Evolutionary conservation across 2,888 invertebrate species (phyloP).

Genomic region (Dryobota labecula): DNA sequence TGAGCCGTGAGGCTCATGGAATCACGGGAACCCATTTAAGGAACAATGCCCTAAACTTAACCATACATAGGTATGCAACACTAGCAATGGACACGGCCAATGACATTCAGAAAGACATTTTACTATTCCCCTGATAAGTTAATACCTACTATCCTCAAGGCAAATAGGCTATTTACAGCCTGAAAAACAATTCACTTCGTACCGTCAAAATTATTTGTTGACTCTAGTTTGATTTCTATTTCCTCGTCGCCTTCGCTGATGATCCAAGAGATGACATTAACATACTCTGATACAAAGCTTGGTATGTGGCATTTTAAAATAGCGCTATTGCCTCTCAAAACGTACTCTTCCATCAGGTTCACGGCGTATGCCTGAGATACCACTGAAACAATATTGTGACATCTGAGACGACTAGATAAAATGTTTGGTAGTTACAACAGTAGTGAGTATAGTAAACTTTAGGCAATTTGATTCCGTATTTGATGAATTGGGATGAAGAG

Average conservation of each 20-base stretch:
- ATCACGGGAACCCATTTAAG: constrained; percentile 78
- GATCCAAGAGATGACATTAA: constrained; percentile 96
- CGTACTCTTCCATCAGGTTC: constrained; percentile 98
- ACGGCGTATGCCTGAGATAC: constrained; percentile 97
- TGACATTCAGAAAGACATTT: constrained; percentile 25
- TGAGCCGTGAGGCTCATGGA: constrained; percentile 92
- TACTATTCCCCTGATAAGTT: constrained; percentile 22
- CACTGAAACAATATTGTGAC: constrained; percentile 92
- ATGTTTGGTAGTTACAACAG: constrained; percentile 18
- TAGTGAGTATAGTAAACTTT: neutral
- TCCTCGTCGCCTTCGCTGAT: constrained; percentile 92
- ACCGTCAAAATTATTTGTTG: constrained; percentile 81
- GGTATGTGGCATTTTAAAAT: constrained; percentile 98
- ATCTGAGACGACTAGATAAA: constrained; percentile 38
- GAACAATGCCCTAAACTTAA: constrained; percentile 78
- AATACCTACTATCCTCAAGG: constrained; percentile 39
- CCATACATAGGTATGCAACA: constrained; percentile 41
- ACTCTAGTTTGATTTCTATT: constrained; percentile 87
- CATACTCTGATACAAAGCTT: constrained; percentile 97
- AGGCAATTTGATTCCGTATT: constrained; percentile 2
- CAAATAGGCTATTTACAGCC: constrained; percentile 53
- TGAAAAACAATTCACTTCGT: constrained; percentile 67
- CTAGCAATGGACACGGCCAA: constrained; percentile 34
- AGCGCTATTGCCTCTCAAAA: constrained; percentile 96
- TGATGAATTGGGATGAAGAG: constrained; percentile 32